These are phyloP conservation scores for Trogon melanurus DNA, from an alignment of 2,113 vertebrate species.

Conservation along the genomic window DNA sequence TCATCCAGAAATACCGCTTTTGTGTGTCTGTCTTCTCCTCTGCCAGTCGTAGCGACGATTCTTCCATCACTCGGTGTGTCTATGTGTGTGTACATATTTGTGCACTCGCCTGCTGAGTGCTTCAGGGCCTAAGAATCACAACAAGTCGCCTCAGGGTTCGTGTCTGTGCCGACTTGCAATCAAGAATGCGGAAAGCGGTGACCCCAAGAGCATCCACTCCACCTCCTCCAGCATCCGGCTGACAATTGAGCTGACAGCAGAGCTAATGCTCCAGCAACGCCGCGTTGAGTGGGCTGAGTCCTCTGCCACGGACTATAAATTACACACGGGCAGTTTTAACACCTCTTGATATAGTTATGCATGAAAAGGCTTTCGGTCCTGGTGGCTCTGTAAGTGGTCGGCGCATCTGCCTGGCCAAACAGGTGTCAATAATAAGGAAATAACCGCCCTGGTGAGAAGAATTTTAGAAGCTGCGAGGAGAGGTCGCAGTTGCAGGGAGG, in stretches of 20 bases:
- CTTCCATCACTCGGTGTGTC: background rate
- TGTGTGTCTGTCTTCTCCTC: background rate
- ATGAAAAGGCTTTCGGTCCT: background rate
- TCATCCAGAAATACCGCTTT: background rate
- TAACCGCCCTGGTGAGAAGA: background rate
- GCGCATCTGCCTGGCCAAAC: background rate
- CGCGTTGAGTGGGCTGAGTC: background rate
- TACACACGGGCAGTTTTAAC: background rate
- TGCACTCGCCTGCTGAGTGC: background rate
- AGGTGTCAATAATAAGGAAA: conserved; percentile 23
- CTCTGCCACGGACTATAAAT: conserved; percentile 8
- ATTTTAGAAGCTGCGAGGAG: conserved; percentile 42
- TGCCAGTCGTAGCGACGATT: background rate
- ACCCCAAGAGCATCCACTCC: background rate
- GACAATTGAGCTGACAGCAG: background rate
- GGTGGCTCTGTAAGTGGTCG: background rate
- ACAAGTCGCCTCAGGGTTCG: background rate
- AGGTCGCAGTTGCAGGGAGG: background rate
- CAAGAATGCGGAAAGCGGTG: background rate
- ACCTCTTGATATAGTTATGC: conserved; percentile 25
- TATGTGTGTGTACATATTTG: too few species aligned
- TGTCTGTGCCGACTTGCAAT: background rate
- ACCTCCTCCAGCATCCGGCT: background rate
- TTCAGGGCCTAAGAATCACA: background rate
- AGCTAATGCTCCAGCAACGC: background rate